These are phyloP conservation scores for Rhingia campestris DNA, from an alignment of 2,888 invertebrate genomes.

Conservation along the genomic window DNA sequence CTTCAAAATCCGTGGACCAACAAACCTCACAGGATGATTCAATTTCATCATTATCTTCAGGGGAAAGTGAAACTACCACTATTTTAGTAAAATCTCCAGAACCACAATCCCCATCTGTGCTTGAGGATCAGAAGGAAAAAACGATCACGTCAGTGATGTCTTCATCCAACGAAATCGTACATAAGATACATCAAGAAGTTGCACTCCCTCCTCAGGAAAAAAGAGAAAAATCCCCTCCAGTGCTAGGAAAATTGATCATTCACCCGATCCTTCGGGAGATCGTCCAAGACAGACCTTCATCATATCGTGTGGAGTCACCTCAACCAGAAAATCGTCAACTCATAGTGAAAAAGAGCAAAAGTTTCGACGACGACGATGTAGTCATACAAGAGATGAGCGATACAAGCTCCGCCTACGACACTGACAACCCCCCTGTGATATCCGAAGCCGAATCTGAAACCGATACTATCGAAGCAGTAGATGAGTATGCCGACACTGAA, in stretches of 20 bases:
- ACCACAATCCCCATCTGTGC: slow-evolving; percentile 9
- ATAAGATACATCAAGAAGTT: not conserved
- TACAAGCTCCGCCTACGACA: slow-evolving; percentile 80
- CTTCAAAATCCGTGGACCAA: slow-evolving; percentile 71
- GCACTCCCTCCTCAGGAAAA: not conserved
- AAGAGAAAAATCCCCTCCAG: slow-evolving; percentile 20
- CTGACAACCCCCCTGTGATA: slow-evolving; percentile 84
- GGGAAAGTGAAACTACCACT: slow-evolving; percentile 39
- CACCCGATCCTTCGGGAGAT: slow-evolving; percentile 53
- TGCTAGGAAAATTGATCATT: slow-evolving; percentile 9
- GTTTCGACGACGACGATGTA: slow-evolving; percentile 61
- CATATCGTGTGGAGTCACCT: slow-evolving; percentile 78
- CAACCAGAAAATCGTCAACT: slow-evolving; percentile 46
- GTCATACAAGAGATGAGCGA: slow-evolving; percentile 82
- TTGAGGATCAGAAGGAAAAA: slow-evolving; percentile 1
- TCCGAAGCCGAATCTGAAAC: slow-evolving; percentile 86
- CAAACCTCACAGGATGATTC: slow-evolving; percentile 38
- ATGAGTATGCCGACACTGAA: slow-evolving; percentile 80
- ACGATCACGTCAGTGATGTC: slow-evolving; percentile 3
- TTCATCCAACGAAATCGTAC: not conserved
- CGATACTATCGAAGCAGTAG: slow-evolving; percentile 76
- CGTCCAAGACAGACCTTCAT: slow-evolving; percentile 23
- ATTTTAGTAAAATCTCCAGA: slow-evolving; percentile 36
- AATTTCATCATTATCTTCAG: slow-evolving; percentile 48
- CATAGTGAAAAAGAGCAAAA: slow-evolving; percentile 75